Percentiles rank a stretch among this genome's conserved stretches.
Conservation (phyloP, 1,140 invertebrate genomes). For the Rhagoletis zephyria region DNA sequence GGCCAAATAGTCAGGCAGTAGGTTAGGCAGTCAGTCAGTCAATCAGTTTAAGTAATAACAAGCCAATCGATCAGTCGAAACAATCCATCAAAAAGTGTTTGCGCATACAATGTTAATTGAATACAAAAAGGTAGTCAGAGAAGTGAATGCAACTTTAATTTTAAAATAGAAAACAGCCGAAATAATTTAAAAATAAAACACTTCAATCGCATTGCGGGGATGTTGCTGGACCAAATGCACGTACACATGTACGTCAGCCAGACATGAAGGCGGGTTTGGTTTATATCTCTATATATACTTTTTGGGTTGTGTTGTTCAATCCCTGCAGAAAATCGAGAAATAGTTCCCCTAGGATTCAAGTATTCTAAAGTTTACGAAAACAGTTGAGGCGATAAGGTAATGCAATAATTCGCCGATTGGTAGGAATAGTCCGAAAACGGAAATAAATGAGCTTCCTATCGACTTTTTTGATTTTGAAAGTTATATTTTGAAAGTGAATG, state of each 20-base stretch:
- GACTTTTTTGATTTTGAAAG: too few species aligned
- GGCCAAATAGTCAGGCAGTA: neutral
- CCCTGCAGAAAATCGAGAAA: too few species aligned
- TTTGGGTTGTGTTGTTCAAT: neutral
- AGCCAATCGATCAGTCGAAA: neutral
- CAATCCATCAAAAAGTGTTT: constrained; percentile 17
- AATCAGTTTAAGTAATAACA: neutral
- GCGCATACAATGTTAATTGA: neutral
- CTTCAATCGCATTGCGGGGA: neutral
- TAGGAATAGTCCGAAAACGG: too few species aligned
- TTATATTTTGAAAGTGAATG: too few species aligned
- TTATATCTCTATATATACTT: neutral
- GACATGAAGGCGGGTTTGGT: neutral
- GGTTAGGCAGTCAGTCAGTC: constrained; percentile 15
- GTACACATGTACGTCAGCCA: neutral
- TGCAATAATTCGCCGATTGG: too few species aligned
- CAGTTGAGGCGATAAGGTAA: too few species aligned
- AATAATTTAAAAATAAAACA: neutral
- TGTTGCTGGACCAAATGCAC: neutral
- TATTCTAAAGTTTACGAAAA: too few species aligned
- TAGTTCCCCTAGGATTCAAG: too few species aligned
- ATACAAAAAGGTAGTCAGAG: too few species aligned
- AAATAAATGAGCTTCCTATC: too few species aligned
- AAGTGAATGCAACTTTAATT: neutral
- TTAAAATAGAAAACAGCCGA: neutral